Conservation (phyloP, 2,888 invertebrate species). For the Autographa pulchrina region DNA sequence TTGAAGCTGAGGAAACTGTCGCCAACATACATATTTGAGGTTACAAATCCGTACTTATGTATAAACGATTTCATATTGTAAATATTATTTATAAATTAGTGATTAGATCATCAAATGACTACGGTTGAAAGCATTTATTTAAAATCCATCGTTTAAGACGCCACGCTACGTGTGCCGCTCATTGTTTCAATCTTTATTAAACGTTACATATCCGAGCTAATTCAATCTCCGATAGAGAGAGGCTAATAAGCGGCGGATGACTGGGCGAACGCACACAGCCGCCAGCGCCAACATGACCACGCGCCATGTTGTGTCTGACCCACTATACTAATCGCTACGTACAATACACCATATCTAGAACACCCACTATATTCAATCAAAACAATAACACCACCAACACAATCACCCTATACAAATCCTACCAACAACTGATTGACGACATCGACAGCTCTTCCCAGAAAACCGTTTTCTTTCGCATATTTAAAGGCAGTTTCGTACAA, state of each 20-base stretch:
- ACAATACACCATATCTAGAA: slow-evolving; percentile 61
- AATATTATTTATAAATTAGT: too few species aligned
- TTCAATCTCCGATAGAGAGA: slow-evolving; percentile 83
- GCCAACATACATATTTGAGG: too few species aligned
- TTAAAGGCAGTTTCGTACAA: slow-evolving; percentile 81
- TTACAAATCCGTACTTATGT: too few species aligned
- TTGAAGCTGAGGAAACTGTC: too few species aligned
- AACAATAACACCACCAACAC: slow-evolving; percentile 36
- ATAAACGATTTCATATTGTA: too few species aligned
- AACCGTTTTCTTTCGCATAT: slow-evolving; percentile 80
- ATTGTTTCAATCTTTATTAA: slow-evolving; percentile 83
- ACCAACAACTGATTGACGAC: slow-evolving; percentile 74
- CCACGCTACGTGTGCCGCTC: slow-evolving; percentile 34
- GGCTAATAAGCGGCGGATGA: slow-evolving; percentile 85
- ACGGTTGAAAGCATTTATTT: background rate
- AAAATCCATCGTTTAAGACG: slow-evolving; percentile 18
- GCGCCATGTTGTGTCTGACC: slow-evolving; percentile 72
- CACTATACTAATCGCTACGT: slow-evolving; percentile 69
- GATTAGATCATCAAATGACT: too few species aligned
- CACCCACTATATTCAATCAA: slow-evolving; percentile 51
- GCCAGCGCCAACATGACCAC: slow-evolving; percentile 64
- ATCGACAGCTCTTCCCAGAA: slow-evolving; percentile 78
- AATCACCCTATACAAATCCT: slow-evolving; percentile 7
- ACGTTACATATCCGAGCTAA: slow-evolving; percentile 81
- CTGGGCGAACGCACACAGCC: slow-evolving; percentile 77